phyloP scores from a whole-genome alignment of 2,113 vertebrate genomes.

The Crotalus helleri region DNA sequence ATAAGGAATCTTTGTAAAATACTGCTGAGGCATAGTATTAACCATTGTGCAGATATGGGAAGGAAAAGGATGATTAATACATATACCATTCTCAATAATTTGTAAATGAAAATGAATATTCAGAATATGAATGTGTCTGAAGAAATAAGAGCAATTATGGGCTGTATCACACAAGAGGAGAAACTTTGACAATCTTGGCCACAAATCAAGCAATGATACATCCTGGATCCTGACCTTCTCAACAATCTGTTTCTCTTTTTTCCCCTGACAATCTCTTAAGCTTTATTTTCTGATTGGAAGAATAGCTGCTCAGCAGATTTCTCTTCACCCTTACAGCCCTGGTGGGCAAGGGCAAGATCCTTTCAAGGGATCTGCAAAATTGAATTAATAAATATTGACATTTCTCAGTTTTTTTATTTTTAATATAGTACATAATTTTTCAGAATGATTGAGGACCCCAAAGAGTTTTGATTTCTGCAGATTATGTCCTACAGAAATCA shows the following conservation, averaged over 20 bases:
- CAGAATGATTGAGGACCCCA: background rate
- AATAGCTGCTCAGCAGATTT: background rate
- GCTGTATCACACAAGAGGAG: background rate
- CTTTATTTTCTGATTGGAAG: background rate
- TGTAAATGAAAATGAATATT: background rate
- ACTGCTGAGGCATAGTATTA: background rate
- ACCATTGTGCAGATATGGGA: background rate
- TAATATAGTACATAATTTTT: background rate
- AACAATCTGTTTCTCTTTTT: background rate
- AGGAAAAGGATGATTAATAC: too few species aligned
- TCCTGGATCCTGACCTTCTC: background rate
- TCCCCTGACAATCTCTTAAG: background rate
- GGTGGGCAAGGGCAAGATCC: background rate
- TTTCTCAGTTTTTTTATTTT: background rate
- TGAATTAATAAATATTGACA: background rate
- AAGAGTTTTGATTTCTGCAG: too few species aligned
- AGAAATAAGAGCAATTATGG: background rate
- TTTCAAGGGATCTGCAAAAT: background rate
- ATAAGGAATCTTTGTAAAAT: conserved; percentile 15
- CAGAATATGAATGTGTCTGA: background rate
- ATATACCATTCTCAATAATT: background rate
- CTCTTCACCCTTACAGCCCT: background rate
- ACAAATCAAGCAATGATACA: background rate
- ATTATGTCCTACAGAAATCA: background rate
- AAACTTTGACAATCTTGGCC: background rate